Conservation (phyloP, 2,113 vertebrate species). For the Passer domesticus region DNA sequence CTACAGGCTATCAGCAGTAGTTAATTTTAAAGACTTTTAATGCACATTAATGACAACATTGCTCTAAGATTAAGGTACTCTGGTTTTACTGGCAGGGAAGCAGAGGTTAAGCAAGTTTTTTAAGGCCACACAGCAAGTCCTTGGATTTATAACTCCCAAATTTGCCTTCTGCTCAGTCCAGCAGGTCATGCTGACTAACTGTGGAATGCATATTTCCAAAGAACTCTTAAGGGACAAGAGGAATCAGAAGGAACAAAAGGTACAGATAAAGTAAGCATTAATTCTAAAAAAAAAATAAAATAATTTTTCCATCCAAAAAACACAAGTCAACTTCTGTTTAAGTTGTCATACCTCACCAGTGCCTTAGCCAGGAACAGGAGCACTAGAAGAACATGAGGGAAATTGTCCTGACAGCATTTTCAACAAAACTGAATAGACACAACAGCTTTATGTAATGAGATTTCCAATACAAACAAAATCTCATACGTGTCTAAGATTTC, state of each 20-base stretch:
- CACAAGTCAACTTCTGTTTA: neutral
- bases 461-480: neutral
- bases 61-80: neutral
- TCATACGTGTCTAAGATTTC: neutral
- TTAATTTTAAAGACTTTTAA: neutral
- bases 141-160: slow-evolving; percentile 21
- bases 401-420: neutral
- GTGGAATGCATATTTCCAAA: slow-evolving; percentile 24
- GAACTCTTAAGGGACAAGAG: neutral
- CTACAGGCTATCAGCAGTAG: neutral
- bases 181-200: slow-evolving; percentile 48
- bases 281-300: neutral
- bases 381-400: neutral
- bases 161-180: slow-evolving; percentile 12
- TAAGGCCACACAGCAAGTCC: slow-evolving; percentile 35
- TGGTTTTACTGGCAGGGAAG: neutral
- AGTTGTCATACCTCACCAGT: neutral
- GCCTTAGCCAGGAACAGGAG: neutral
- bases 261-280: neutral
- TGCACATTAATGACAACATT: neutral
- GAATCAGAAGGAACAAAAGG: slow-evolving; percentile 27
- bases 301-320: neutral
- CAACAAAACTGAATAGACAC: neutral
- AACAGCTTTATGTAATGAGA: neutral
- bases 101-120: slow-evolving; percentile 6